phyloP scores from a whole-genome alignment of 2,797 vertebrate species.

The Thaleichthys pacificus region DNA sequence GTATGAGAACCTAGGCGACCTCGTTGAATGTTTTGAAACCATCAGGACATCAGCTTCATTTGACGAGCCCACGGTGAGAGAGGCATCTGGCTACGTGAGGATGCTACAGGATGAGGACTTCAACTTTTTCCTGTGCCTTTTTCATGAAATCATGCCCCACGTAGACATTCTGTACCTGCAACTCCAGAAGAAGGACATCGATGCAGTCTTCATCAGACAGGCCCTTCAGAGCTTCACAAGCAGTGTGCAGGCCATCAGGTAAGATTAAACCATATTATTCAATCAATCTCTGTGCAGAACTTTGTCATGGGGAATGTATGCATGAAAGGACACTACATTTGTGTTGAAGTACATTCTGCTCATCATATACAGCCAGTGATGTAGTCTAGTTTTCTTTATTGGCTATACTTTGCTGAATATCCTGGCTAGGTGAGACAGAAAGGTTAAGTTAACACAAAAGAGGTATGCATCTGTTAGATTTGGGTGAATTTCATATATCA shows the following conservation, averaged over 20 bases:
- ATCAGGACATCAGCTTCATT: constrained; percentile 25
- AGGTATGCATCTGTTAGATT: too few species aligned
- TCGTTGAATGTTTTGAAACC: constrained; percentile 35
- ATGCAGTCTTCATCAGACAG: background rate
- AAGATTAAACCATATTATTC: background rate
- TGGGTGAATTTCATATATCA: too few species aligned
- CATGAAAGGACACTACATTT: too few species aligned
- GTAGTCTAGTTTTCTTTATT: too few species aligned
- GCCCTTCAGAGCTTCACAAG: constrained; percentile 16
- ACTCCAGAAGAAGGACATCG: constrained; percentile 19
- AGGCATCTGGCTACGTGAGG: constrained; percentile 11
- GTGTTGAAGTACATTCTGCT: too few species aligned
- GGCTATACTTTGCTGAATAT: too few species aligned
- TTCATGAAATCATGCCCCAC: background rate
- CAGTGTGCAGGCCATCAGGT: constrained; percentile 13
- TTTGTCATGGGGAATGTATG: too few species aligned
- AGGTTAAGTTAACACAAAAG: too few species aligned
- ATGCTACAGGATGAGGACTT: constrained; percentile 12
- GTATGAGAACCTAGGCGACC: constrained; percentile 18
- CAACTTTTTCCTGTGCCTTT: constrained; percentile 9
- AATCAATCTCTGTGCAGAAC: too few species aligned
- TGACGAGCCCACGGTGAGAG: constrained; percentile 15
- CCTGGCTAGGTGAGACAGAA: too few species aligned
- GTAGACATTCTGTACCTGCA: constrained; percentile 2
- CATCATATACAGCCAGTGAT: too few species aligned